Conservation (phyloP, 1,140 invertebrate species). For the Archivesica marissinica region DNA sequence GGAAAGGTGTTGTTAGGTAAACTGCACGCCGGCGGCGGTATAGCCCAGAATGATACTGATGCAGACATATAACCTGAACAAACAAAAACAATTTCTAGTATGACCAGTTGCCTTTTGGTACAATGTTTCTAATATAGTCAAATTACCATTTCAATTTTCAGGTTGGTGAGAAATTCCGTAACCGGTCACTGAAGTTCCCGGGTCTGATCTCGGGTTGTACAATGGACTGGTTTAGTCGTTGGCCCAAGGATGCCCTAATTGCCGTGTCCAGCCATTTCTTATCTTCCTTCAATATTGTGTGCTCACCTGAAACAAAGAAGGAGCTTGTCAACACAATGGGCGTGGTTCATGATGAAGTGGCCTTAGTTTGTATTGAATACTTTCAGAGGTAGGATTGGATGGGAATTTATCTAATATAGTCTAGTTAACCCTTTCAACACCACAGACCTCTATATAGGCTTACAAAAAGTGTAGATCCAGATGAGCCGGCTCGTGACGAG, state of each 20-base stretch:
- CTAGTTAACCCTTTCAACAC: too few relatives aligned
- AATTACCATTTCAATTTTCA: constrained; percentile 66
- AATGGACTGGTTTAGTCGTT: constrained; percentile 98
- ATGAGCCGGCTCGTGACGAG: too few relatives aligned
- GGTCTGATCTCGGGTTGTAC: constrained; percentile 98
- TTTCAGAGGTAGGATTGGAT: constrained; percentile 90
- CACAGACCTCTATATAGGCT: too few relatives aligned
- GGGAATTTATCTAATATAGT: too few relatives aligned
- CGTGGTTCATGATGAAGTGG: constrained; percentile 89
- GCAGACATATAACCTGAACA: too few relatives aligned
- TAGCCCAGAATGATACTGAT: too few relatives aligned
- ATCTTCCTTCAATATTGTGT: constrained; percentile 93
- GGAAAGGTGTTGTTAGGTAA: too few relatives aligned
- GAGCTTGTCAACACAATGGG: constrained; percentile 95
- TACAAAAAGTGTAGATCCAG: too few relatives aligned
- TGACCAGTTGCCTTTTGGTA: too few relatives aligned
- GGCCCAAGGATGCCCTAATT: constrained; percentile 97
- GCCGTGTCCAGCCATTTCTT: constrained; percentile 96
- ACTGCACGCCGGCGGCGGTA: too few relatives aligned
- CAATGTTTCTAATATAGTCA: too few relatives aligned
- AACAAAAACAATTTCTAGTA: too few relatives aligned
- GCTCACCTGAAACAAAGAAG: constrained; percentile 91
- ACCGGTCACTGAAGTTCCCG: constrained; percentile 95
- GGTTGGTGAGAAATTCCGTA: constrained; percentile 85
- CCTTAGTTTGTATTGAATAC: constrained; percentile 94